Conservation (phyloP, 2,888 invertebrate genomes). For the Oxystoma pomonae region DNA sequence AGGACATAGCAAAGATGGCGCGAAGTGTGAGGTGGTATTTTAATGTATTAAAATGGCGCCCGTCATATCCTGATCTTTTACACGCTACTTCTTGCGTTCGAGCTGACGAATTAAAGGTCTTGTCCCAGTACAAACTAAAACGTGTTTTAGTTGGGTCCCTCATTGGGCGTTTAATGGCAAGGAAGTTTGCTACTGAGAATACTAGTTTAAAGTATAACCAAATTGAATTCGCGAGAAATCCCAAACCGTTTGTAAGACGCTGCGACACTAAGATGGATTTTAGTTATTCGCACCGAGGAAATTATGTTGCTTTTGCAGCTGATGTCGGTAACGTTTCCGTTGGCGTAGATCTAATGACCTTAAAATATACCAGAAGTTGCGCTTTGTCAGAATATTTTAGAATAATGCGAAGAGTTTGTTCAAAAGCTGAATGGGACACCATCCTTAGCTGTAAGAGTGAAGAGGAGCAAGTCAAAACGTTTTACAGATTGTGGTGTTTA, state of each 20-base stretch:
- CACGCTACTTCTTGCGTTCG: too few species aligned
- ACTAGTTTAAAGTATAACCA: conserved; percentile 62
- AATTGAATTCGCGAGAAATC: conserved; percentile 65
- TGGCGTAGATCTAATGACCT: conserved; percentile 88
- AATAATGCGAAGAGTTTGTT: conserved; percentile 83
- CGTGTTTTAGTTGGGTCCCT: too few species aligned
- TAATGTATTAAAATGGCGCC: too few species aligned
- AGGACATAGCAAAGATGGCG: too few species aligned
- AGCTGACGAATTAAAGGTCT: too few species aligned
- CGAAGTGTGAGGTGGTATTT: too few species aligned
- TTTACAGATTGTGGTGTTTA: conserved; percentile 83
- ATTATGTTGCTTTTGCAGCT: conserved; percentile 78
- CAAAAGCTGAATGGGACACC: conserved; percentile 72
- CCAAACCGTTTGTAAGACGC: conserved; percentile 61
- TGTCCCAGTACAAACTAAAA: too few species aligned
- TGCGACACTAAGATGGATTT: conserved; percentile 50
- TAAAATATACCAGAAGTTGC: conserved; percentile 70
- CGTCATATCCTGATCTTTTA: too few species aligned
- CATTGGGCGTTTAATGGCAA: conserved; percentile 78
- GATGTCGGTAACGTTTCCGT: conserved; percentile 50
- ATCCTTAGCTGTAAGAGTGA: conserved; percentile 59
- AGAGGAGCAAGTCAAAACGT: conserved; percentile 66
- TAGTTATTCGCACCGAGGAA: conserved; percentile 92
- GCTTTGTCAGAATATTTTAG: conserved; percentile 76
- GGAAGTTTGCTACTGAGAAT: conserved; percentile 69